Evolutionary conservation across 2,797 vertebrate genomes (phyloP).

Genomic region (Gadopsis marmoratus): DNA sequence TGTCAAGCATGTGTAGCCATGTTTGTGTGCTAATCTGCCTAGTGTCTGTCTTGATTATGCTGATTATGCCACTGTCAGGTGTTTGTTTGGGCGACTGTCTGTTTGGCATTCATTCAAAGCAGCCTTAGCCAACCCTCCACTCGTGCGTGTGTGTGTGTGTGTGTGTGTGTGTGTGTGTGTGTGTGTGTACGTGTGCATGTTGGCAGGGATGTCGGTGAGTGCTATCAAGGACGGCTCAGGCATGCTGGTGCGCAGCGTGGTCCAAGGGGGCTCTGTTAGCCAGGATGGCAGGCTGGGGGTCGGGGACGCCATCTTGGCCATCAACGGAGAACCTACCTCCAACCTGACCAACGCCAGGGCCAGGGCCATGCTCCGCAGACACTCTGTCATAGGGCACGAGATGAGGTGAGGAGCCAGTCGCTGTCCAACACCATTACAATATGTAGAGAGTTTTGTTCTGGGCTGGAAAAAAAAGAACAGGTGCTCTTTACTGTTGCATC

Average conservation of each 20-base stretch:
- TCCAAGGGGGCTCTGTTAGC: constrained; percentile 93
- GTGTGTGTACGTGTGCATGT: constrained; percentile 37
- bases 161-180: constrained; percentile 56
- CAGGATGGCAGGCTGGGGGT: constrained; percentile 93
- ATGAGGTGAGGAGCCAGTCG: constrained; percentile 87
- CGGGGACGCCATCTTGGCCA: constrained; percentile 92
- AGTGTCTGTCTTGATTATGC: constrained; percentile 82
- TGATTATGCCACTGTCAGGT: constrained; percentile 78
- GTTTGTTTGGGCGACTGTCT: constrained; percentile 78
- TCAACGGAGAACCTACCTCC: constrained; percentile 92
- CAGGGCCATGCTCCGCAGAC: constrained; percentile 92
- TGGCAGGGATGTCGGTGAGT: constrained; percentile 95
- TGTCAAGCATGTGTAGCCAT: constrained; percentile 73
- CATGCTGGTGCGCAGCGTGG: constrained; percentile 93
- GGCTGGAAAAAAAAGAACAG: background rate
- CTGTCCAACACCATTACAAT: constrained; percentile 17
- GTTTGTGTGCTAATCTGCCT: constrained; percentile 81
- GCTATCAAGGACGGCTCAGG: constrained; percentile 94
- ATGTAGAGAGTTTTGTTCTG: constrained; percentile 1
- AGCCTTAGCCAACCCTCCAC: constrained; percentile 67
- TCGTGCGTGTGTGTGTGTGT: constrained; percentile 61
- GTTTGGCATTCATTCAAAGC: constrained; percentile 74
- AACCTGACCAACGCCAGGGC: constrained; percentile 91
- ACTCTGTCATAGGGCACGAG: constrained; percentile 94
- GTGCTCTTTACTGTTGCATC: background rate